Evolutionary conservation across 1,140 invertebrate genomes (phyloP), one percentile per base, ranked within the genome.

Genomic region (Drosophila yakuba): DNA sequence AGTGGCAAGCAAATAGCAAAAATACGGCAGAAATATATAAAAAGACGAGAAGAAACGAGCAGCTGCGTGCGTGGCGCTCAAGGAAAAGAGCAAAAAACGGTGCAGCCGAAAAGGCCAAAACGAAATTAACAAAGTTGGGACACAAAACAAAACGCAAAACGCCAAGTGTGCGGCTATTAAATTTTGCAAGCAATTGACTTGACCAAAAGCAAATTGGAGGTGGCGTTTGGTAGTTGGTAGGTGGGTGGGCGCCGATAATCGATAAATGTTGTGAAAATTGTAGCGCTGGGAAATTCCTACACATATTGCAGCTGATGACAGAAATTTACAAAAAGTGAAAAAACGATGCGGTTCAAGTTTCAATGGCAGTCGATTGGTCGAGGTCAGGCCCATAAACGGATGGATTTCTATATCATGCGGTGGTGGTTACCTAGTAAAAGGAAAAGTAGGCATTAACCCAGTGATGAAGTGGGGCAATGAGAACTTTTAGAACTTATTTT

Each of bases 191-290:
- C 83, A 83, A 88, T 88, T 88, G 75, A 83, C 58, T 83, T 68
- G 68, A 69, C 74, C 64, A 75, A 62, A 68, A 68, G 43, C 44
- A 54, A 44, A 55, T 32, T 43, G 25, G 45, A 36, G 15, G 11
- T 8, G 25, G 52, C 20, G 20, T 20, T 20, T 38, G 25, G n/a
- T 20, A 11, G 23, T 58, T 39, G 28, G 12, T 20, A 11, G 73
- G 25, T 58, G 74, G 58, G 38, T 35, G 55, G 50, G 48, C 58
- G 54, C 44, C 84, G 74, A 88, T 84, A 88, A 88, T 88, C 84
- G 72, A 88, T 88, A 88, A 88, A 84, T 78, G 84, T 78, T 80
- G 72, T 80, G 77, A 77, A 80, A 88, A 89, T 77, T 79, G 54
- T 72, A 76, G 60, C 59, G 68, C 67, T 88, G 83, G 72, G 76